phyloP scores from a whole-genome alignment of 2,888 invertebrate species.

The Philaethria dido region DNA sequence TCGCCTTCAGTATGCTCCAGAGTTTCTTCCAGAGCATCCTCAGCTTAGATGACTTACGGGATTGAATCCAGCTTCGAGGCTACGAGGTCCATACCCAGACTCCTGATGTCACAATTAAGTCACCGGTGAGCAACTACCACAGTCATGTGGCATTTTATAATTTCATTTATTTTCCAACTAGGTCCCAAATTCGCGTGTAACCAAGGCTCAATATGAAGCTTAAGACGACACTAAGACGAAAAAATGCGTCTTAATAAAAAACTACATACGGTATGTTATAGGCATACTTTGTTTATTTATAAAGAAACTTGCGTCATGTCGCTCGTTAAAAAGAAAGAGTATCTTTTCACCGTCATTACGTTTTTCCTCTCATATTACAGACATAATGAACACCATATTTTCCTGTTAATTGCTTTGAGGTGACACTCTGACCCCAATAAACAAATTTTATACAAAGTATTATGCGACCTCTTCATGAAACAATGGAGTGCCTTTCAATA shows the following conservation, averaged over 20 bases:
- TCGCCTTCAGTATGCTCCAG: too few relatives aligned
- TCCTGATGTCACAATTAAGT: too few relatives aligned
- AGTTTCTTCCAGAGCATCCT: too few relatives aligned
- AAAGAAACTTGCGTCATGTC: neutral
- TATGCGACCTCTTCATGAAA: neutral
- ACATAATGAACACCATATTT: constrained; percentile 1
- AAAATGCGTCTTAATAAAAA: neutral
- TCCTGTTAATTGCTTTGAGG: neutral
- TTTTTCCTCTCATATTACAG: neutral
- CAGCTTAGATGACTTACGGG: too few relatives aligned
- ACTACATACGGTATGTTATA: neutral
- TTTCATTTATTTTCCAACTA: too few relatives aligned
- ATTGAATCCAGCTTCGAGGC: too few relatives aligned
- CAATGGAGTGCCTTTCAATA: constrained; percentile 2
- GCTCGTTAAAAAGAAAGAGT: constrained; percentile 9
- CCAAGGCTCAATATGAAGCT: too few relatives aligned
- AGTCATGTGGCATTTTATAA: too few relatives aligned
- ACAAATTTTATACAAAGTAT: neutral
- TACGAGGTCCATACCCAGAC: too few relatives aligned
- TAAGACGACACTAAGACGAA: neutral
- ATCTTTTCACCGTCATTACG: constrained; percentile 8
- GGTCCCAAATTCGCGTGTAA: too few relatives aligned
- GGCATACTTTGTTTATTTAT: neutral
- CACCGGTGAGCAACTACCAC: too few relatives aligned
- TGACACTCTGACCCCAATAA: constrained; percentile 6